These are phyloP conservation scores for Pachyrhynchus sulphureomaculatus DNA, from an alignment of 1,140 invertebrate genomes.

Conservation along the genomic window DNA sequence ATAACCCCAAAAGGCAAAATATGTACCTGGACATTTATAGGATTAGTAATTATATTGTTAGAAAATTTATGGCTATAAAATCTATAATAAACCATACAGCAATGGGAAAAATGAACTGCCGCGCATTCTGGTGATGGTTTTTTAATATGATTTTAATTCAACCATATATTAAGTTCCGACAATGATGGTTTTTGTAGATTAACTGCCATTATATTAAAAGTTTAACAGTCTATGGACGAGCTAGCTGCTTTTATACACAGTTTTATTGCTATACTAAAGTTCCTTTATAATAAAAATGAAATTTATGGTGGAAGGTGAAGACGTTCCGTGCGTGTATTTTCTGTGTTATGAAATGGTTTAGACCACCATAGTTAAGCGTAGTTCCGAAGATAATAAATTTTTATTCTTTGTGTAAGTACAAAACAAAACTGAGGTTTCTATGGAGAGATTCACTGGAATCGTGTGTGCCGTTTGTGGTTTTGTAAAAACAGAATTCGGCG, in stretches of 20 bases:
- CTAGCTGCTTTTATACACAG: background rate
- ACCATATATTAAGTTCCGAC: slow-evolving; percentile 3
- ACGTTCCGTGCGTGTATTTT: no score
- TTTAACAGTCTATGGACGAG: background rate
- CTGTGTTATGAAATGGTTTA: no score
- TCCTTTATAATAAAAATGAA: background rate
- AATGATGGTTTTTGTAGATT: slow-evolving; percentile 7
- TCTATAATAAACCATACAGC: slow-evolving; percentile 18
- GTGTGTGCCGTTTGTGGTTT: no score
- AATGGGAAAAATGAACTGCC: background rate
- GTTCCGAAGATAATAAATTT: no score
- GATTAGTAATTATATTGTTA: slow-evolving; percentile 23
- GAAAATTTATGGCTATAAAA: slow-evolving; percentile 30
- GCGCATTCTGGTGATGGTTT: slow-evolving; percentile 10
- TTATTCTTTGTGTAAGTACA: no score
- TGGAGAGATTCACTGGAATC: no score
- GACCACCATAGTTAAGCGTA: no score
- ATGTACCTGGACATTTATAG: background rate
- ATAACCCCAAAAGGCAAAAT: background rate
- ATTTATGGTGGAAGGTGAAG: background rate
- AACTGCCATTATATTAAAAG: slow-evolving; percentile 8
- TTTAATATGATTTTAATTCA: slow-evolving; percentile 29
- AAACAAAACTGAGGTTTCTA: no score
- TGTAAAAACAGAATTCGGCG: no score
- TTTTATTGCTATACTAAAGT: slow-evolving; percentile 8